Evolutionary conservation across 2,797 vertebrate species (phyloP).

Genomic region (Leptodactylus fallax): DNA sequence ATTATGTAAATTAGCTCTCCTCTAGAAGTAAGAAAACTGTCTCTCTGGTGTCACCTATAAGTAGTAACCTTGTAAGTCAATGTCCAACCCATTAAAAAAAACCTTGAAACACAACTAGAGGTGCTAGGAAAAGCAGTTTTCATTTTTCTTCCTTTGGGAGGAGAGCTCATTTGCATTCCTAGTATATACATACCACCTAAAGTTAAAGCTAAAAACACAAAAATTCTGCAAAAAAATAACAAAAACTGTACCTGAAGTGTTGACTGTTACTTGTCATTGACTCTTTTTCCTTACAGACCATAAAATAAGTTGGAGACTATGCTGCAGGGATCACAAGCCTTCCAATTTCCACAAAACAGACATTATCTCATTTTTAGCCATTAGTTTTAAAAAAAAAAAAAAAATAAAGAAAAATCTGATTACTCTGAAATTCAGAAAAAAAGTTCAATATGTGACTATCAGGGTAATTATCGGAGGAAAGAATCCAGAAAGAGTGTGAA

Average conservation of each 20-base stretch:
- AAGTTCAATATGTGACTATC: constrained; percentile 28
- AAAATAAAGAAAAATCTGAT: constrained; percentile 21
- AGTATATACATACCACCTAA: too few species aligned
- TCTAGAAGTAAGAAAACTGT: too few species aligned
- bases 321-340: not conserved
- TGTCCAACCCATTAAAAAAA: too few species aligned
- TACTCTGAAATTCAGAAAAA: constrained; percentile 28
- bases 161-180: too few species aligned
- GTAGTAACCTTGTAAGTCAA: too few species aligned
- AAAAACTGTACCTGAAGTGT: not conserved
- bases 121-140: too few species aligned
- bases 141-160: too few species aligned
- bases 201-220: not conserved
- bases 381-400: constrained; percentile 14
- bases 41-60: too few species aligned
- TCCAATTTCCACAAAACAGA: constrained; percentile 39
- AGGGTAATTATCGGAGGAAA: constrained; percentile 38
- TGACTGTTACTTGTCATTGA: constrained; percentile 11
- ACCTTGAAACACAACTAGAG: too few species aligned
- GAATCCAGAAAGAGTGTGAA: not conserved
- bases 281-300: not conserved
- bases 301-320: not conserved
- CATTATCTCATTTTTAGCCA: constrained; percentile 28
- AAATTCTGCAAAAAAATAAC: not conserved
- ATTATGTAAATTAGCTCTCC: too few species aligned